A percentile compares a stretch with the other conserved stretches of the same genome.
Conservation (phyloP, 2,113 vertebrate genomes). For the Hippocampus comes region DNA sequence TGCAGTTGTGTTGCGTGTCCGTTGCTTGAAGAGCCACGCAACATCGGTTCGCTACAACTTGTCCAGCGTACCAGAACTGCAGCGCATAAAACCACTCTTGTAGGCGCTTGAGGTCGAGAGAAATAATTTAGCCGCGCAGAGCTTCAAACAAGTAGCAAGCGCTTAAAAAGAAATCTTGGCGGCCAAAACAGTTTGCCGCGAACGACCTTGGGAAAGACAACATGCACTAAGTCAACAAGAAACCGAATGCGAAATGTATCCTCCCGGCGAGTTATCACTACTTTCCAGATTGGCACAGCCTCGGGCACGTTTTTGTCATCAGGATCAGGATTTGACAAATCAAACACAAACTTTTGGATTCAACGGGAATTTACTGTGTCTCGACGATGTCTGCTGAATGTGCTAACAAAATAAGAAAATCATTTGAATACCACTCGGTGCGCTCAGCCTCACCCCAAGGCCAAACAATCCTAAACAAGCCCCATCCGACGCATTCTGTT, state of each 20-base stretch:
- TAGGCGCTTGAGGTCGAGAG: background rate
- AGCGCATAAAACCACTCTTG: background rate
- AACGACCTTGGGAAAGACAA: background rate
- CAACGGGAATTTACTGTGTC: background rate
- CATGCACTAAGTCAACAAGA: background rate
- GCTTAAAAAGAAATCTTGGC: background rate
- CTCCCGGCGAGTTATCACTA: background rate
- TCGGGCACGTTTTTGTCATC: background rate
- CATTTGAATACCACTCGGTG: background rate
- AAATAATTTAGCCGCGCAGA: slow-evolving; percentile 2
- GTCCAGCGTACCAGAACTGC: background rate
- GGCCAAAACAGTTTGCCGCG: background rate
- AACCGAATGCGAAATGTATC: background rate
- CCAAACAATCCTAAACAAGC: background rate
- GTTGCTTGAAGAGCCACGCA: background rate
- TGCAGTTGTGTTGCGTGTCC: background rate
- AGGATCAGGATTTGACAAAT: background rate
- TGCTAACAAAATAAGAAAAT: background rate
- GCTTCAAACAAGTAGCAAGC: background rate
- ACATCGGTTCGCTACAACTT: background rate
- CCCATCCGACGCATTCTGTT: background rate
- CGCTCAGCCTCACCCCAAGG: background rate
- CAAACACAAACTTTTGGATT: background rate
- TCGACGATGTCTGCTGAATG: background rate
- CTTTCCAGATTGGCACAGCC: background rate